Evolutionary conservation across 2,888 invertebrate genomes (phyloP).

Genomic region (Byasa hedistus): DNA sequence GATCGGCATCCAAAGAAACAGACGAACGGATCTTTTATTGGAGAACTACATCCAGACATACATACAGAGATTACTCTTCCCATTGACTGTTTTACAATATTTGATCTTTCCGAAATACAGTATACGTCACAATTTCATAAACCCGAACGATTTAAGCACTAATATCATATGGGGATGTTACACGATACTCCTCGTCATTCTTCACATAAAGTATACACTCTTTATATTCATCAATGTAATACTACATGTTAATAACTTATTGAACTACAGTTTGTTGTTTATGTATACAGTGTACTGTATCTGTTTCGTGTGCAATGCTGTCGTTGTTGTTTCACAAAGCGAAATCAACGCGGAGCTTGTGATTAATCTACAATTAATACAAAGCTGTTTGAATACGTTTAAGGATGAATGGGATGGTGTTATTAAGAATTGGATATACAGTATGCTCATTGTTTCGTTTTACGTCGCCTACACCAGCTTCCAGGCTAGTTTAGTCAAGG

Average conservation of each 20-base stretch:
- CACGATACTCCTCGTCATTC: neutral
- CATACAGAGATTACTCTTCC: neutral
- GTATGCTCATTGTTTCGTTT: neutral
- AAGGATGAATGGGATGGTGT: neutral
- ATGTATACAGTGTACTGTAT: too few relatives aligned
- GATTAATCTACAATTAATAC: neutral
- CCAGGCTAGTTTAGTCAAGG: neutral
- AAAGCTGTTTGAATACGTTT: neutral
- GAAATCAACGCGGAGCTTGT: neutral
- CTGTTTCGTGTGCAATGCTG: too few relatives aligned
- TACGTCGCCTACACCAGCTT: neutral
- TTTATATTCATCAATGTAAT: neutral
- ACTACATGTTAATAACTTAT: neutral
- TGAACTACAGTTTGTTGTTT: neutral
- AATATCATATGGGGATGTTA: neutral
- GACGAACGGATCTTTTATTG: neutral
- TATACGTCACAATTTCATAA: neutral
- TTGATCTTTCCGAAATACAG: neutral
- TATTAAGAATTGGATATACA: neutral
- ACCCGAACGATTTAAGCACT: neutral
- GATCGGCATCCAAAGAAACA: neutral
- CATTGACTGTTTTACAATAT: neutral
- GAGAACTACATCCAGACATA: neutral
- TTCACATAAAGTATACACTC: neutral
- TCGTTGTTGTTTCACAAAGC: neutral